phyloP scores from a whole-genome alignment of 2,113 vertebrate species.

The Ptyas mucosa region DNA sequence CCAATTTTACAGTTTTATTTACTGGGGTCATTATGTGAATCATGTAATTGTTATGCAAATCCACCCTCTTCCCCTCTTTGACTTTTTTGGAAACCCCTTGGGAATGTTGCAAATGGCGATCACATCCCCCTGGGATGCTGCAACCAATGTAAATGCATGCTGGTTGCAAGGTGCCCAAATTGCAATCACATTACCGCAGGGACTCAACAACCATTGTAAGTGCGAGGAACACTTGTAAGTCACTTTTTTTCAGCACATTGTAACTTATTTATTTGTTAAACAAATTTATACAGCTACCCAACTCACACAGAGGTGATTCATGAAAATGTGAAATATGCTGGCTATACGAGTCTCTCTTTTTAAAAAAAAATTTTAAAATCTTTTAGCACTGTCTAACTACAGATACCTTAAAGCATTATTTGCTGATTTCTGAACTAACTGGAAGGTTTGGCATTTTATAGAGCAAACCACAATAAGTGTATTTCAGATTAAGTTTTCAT shows the following conservation, averaged over 20 bases:
- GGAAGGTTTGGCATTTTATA: not conserved
- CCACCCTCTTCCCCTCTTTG: not conserved
- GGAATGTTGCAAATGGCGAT: not conserved
- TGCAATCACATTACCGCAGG: not conserved
- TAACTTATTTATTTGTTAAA: not conserved
- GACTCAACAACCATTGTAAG: not conserved
- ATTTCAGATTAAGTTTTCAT: not conserved
- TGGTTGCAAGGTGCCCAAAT: no score
- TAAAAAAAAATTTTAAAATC: not conserved
- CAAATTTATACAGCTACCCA: not conserved
- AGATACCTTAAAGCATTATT: not conserved
- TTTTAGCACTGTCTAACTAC: not conserved
- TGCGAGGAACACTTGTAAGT: not conserved
- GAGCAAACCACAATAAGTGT: not conserved
- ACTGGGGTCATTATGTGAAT: not conserved
- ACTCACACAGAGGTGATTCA: not conserved
- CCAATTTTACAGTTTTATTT: not conserved
- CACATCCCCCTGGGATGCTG: no score
- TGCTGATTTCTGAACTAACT: not conserved
- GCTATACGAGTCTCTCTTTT: no score
- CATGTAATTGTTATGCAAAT: not conserved
- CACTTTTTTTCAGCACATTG: not conserved
- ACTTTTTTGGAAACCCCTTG: not conserved
- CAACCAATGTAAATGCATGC: no score
- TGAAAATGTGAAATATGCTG: not conserved